phyloP scores from a whole-genome alignment of 2,888 invertebrate species.

The Drosophila koepferae region DNA sequence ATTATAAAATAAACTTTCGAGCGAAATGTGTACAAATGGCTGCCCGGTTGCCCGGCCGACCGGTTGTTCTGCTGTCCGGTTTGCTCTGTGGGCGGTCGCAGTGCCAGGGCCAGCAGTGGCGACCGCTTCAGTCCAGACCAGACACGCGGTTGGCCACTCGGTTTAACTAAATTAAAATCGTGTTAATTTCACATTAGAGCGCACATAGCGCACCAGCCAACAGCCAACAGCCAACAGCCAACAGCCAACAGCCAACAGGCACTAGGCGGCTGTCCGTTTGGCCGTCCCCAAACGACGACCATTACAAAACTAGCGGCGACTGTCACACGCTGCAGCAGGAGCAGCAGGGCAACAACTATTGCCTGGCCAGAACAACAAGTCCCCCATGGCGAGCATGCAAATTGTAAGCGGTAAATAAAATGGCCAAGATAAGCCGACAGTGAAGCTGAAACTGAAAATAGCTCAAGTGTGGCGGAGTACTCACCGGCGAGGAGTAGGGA shows the following conservation, averaged over 20 bases:
- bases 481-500: constrained; percentile 96
- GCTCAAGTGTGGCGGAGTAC: constrained; percentile 83
- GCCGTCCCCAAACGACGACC: constrained; percentile 58
- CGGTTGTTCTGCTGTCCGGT: too few species aligned
- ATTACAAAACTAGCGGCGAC: constrained; percentile 57
- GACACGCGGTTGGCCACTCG: constrained; percentile 74
- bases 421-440: constrained; percentile 65
- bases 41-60: background rate
- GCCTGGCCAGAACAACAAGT: constrained; percentile 19
- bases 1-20: constrained; percentile 75
- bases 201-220: constrained; percentile 60
- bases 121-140: constrained; percentile 16
- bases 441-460: constrained; percentile 6
- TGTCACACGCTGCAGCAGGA: constrained; percentile 55
- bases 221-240: constrained; percentile 11
- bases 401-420: constrained; percentile 72
- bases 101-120: background rate
- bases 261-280: constrained; percentile 24
- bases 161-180: constrained; percentile 81
- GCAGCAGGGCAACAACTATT: constrained; percentile 3
- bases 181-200: constrained; percentile 82
- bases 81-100: constrained; percentile 2
- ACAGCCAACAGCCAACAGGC: background rate
- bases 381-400: constrained; percentile 64
- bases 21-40: constrained; percentile 29